Conservation (phyloP, 2,797 vertebrate species). For the Graptemys geographica region DNA sequence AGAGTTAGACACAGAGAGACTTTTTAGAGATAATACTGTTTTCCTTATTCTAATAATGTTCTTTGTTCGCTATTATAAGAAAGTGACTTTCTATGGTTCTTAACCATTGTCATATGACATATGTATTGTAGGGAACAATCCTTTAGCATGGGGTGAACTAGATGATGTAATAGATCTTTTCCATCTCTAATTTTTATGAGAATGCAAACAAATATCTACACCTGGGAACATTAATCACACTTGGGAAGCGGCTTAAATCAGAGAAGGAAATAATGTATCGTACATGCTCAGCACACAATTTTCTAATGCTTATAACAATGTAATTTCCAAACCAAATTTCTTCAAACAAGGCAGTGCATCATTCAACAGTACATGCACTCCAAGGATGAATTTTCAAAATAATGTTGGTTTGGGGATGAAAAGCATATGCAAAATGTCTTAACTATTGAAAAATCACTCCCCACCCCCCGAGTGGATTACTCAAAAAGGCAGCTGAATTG, state of each 20-base stretch:
- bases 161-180: slow-evolving; percentile 28
- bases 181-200: slow-evolving; percentile 47
- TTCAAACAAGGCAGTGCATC: slow-evolving; percentile 60
- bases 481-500: slow-evolving; percentile 3
- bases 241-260: slow-evolving; percentile 56
- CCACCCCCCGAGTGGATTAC: not conserved
- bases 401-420: slow-evolving; percentile 37
- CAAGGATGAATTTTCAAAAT: slow-evolving; percentile 52
- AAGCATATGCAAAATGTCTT: slow-evolving; percentile 23
- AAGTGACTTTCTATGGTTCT: not conserved
- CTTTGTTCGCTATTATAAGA: not conserved
- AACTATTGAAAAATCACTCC: slow-evolving; percentile 25
- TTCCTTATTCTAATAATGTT: not conserved
- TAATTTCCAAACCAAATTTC: slow-evolving; percentile 73
- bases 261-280: slow-evolving; percentile 45
- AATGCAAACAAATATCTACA: slow-evolving; percentile 47
- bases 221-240: slow-evolving; percentile 53
- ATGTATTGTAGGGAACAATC: not conserved
- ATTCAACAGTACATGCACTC: slow-evolving; percentile 35
- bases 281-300: slow-evolving; percentile 49
- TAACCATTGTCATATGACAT: not conserved
- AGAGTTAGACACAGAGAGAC: not conserved
- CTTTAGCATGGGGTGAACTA: slow-evolving; percentile 11
- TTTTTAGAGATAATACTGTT: not conserved
- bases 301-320: slow-evolving; percentile 59